Evolutionary conservation across 2,888 invertebrate species (phyloP).

Genomic region (Acanthacorydalis orientalis): DNA sequence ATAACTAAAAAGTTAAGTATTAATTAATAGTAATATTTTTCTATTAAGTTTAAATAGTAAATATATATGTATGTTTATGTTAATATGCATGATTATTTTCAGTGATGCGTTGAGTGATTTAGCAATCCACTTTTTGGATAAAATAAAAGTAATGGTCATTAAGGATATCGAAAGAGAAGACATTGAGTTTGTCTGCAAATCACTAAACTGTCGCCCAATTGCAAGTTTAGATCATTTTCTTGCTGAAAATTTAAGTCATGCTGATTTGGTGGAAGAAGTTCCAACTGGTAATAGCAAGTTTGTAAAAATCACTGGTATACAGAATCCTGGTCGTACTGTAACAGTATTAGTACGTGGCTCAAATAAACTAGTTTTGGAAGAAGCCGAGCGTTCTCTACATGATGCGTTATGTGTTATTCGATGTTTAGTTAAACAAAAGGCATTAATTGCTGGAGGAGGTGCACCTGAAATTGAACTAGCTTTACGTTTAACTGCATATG

Average conservation of each 20-base stretch:
- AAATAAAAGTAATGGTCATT: conserved; percentile 96
- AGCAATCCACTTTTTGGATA: conserved; percentile 94
- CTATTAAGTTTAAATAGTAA: not conserved
- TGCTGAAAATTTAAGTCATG: conserved; percentile 77
- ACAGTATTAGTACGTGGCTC: conserved; percentile 82
- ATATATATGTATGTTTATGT: too few relatives aligned
- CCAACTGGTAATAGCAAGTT: conserved; percentile 76
- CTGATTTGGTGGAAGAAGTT: conserved; percentile 90
- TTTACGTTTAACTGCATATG: conserved; percentile 59
- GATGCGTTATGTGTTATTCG: conserved; percentile 84
- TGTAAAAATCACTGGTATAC: conserved; percentile 52
- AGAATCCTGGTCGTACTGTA: conserved; percentile 76
- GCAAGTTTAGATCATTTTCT: conserved; percentile 97
- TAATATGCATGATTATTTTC: conserved; percentile 13
- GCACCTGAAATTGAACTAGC: conserved; percentile 95
- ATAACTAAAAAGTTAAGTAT: too few relatives aligned
- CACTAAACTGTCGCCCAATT: conserved; percentile 84
- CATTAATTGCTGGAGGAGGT: conserved; percentile 89
- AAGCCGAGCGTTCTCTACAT: conserved; percentile 67
- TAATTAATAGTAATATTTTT: too few relatives aligned
- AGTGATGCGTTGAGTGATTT: conserved; percentile 95
- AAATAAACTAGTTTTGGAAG: conserved; percentile 65
- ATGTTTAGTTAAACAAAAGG: conserved; percentile 86
- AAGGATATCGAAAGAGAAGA: conserved; percentile 98
- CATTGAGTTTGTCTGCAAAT: conserved; percentile 94